These are phyloP conservation scores for Xestobium rufovillosum DNA, from an alignment of 2,888 invertebrate genomes.

Conservation along the genomic window DNA sequence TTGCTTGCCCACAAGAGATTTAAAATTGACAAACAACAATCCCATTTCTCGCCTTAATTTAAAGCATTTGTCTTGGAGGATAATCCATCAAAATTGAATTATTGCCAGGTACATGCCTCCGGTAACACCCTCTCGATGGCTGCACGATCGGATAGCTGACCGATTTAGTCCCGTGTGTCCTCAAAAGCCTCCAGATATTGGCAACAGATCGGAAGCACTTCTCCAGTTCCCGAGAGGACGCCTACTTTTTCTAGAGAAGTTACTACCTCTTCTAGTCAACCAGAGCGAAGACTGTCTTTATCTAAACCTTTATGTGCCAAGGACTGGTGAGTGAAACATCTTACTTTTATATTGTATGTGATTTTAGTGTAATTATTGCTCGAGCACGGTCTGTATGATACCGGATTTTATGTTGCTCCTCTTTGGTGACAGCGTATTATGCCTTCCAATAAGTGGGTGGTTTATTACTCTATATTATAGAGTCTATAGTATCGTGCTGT, in stretches of 20 bases:
- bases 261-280: slow-evolving; percentile 77
- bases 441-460: too few species aligned
- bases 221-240: slow-evolving; percentile 74
- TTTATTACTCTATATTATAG: too few species aligned
- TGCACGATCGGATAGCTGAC: slow-evolving; percentile 70
- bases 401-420: not conserved
- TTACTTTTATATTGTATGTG: slow-evolving; percentile 10
- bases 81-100: too few species aligned
- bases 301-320: slow-evolving; percentile 92
- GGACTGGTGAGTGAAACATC: slow-evolving; percentile 51
- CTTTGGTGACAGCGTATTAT: too few species aligned
- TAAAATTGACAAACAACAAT: too few species aligned
- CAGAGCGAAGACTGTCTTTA: slow-evolving; percentile 98
- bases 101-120: slow-evolving; percentile 81
- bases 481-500: too few species aligned
- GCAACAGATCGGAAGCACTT: slow-evolving; percentile 55
- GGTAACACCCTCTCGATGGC: slow-evolving; percentile 85
- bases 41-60: too few species aligned
- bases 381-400: too few species aligned
- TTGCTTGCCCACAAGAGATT: too few species aligned
- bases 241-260: slow-evolving; percentile 74
- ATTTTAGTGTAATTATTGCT: too few species aligned
- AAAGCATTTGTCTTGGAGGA: too few species aligned
- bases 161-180: slow-evolving; percentile 82
- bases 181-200: slow-evolving; percentile 62